A percentile compares a stretch with the other conserved stretches of the same genome.
phyloP scores from a whole-genome alignment of 2,888 invertebrate species.

The Acrocyrtus sp. region DNA sequence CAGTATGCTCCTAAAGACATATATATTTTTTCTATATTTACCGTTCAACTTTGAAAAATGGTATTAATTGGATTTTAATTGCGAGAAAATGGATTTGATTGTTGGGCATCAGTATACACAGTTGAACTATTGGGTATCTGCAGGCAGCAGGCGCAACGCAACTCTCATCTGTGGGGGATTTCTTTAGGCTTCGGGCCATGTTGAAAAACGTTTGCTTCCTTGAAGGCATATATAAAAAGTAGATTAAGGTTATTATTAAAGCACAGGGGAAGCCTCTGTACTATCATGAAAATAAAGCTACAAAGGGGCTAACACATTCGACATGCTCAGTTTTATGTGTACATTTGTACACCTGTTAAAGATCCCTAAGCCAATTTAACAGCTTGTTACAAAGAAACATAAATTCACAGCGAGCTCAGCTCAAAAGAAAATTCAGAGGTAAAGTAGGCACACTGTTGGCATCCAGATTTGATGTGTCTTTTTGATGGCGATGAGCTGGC shows the following conservation, averaged over 20 bases:
- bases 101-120: too few species aligned
- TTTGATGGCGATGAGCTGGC: slow-evolving; percentile 19
- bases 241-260: slow-evolving; percentile 53
- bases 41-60: slow-evolving; percentile 20
- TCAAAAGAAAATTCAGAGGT: too few species aligned
- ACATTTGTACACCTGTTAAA: slow-evolving; percentile 19
- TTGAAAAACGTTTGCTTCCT: background rate
- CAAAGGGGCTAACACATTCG: slow-evolving; percentile 10
- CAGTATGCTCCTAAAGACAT: too few species aligned
- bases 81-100: slow-evolving; percentile 16
- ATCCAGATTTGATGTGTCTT: too few species aligned
- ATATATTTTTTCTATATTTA: too few species aligned
- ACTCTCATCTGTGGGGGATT: too few species aligned
- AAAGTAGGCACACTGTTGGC: too few species aligned
- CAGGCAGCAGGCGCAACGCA: too few species aligned
- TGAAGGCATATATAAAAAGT: slow-evolving; percentile 38
- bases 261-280: too few species aligned
- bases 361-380: slow-evolving; percentile 17
- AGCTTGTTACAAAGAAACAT: too few species aligned
- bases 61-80: slow-evolving; percentile 44
- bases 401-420: too few species aligned
- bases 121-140: too few species aligned
- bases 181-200: background rate
- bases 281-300: slow-evolving; percentile 21
- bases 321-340: background rate